Base-by-base conservation (phyloP, 2,797 vertebrate species). In the Nannoperca australis region DNA sequence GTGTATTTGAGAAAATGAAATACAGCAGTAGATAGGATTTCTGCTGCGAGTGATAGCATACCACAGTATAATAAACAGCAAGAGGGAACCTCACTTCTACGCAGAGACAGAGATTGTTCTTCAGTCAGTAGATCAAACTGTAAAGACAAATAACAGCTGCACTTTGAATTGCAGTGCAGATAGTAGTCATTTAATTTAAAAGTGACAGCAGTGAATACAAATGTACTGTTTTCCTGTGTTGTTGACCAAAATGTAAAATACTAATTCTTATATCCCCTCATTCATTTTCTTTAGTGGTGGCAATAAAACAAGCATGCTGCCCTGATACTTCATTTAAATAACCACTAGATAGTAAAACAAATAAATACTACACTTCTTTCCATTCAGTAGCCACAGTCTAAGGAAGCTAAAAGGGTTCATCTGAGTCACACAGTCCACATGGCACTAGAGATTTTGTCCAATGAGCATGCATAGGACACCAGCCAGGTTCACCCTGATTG, bases 391-490 rank as follows among this genome's bases (percentile, higher is more conserved):
- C 81, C 78, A 82, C 61, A 50, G 73, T 36, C 59, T 75, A 78
- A 53, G 44, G 61, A 79, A 80, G 78, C 79, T 84, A 76, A 85
- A 79, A 79, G 75, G 71, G 69, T 76, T 89, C 66, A 7, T 81
- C 73, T 18, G 63, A 79, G 75, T 89, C 77, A 82, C 75, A 74
- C 66, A 77, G 84, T 86, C 69, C 73, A 86, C 87, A 92, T 91
- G 92, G 92, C 92, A 94, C 90, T 68, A 88, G 77, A 90, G 82
- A 90, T 76, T 76, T 78, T 71, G 73, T 89, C 82, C 83, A 81
- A 61, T 49, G 71, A 88, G 75, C 80, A 81, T 55, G 51, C 67
- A 56, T 40, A 61, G 65, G 66, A 85, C 54, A 65, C 68, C 70
- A 72, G 80, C 58, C 85, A 53, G 70, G 78, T 44, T 82, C 50